Evolutionary conservation across 2,888 invertebrate species (phyloP), one percentile per base, ranked within the genome.

Genomic region (Acheta domesticus): DNA sequence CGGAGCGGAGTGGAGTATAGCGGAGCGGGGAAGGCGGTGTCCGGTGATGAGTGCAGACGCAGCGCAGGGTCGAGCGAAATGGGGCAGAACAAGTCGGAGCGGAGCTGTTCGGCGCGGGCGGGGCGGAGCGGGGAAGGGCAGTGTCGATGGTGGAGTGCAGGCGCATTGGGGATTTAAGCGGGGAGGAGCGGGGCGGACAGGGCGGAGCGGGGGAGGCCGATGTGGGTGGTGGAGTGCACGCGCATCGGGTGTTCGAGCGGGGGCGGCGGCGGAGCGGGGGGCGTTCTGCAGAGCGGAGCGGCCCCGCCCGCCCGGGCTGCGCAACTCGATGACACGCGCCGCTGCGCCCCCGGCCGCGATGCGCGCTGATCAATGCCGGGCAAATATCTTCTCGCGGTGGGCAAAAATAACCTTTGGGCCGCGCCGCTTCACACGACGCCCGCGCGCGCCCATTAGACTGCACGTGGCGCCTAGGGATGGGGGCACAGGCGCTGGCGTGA

Each of bases 321-420:
- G 14, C 62, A 62, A 62, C 62, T 11, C 62, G 16, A n/a, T 62
- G 62, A 62, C 62, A 62, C 62, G 62, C 62, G 62, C 62, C 62
- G n/a, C 36, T 36, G 36, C 36, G 36, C 36, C 36, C 36, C 36
- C 36, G 36, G 36, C 36, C 36, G 36, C 36, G 36, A 5, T 8
- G 36, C 36, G 62, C 62, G n/a, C n/a, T n/a, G 16, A 62, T 62
- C 62, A 62, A 19, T 62, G 62, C 62, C 62, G 14, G 16, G 12
- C 62, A 62, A n/a, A 62, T 62, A 62, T 62, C 62, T 62, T 62
- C 62, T n/a, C 62, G 62, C 62, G 62, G 62, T 19, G 36, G 14
- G 62, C 62, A 62, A 62, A 62, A 62, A 62, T 62, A 62, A 62
- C 62, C 62, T 62, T 62, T 62, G 62, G n/a, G 62, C n/a, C 62